A percentile compares a stretch with the other conserved stretches of the same genome.
These are phyloP conservation scores for Drosophila biarmipes DNA, from an alignment of 1,140 invertebrate genomes.

Conservation along the genomic window DNA sequence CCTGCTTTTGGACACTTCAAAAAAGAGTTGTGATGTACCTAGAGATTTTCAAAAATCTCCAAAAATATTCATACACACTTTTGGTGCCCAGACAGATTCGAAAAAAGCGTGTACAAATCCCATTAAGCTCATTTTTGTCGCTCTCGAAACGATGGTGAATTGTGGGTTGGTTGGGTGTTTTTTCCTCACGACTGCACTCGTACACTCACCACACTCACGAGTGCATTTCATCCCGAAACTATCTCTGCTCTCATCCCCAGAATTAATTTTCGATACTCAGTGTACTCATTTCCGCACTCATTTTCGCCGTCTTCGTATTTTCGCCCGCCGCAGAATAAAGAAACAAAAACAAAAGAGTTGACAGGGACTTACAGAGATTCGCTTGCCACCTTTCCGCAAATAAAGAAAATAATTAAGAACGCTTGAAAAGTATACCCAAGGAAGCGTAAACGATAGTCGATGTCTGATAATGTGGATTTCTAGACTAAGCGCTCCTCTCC, in stretches of 20 bases:
- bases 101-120: slow-evolving; percentile 7
- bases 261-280: slow-evolving; percentile 23
- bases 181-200: slow-evolving; percentile 5
- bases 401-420: background rate
- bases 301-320: slow-evolving; percentile 21
- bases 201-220: slow-evolving; percentile 37
- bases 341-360: slow-evolving; percentile 58
- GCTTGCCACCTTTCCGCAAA: background rate
- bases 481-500: slow-evolving; percentile 36
- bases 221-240: slow-evolving; percentile 30
- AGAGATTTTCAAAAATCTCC: background rate
- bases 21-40: slow-evolving; percentile 1
- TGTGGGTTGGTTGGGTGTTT: background rate
- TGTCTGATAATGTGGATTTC: slow-evolving; percentile 2
- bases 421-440: slow-evolving; percentile 10
- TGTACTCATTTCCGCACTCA: slow-evolving; percentile 35
- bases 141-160: background rate
- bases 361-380: slow-evolving; percentile 15
- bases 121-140: slow-evolving; percentile 21
- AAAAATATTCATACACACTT: slow-evolving; percentile 13
- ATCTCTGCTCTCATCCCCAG: slow-evolving; percentile 22
- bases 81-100: slow-evolving; percentile 32
- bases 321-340: slow-evolving; percentile 29
- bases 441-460: slow-evolving; percentile 11
- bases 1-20: background rate